Evolutionary conservation across 2,888 invertebrate genomes (phyloP).

Genomic region (Nephrocerus scutellatus): DNA sequence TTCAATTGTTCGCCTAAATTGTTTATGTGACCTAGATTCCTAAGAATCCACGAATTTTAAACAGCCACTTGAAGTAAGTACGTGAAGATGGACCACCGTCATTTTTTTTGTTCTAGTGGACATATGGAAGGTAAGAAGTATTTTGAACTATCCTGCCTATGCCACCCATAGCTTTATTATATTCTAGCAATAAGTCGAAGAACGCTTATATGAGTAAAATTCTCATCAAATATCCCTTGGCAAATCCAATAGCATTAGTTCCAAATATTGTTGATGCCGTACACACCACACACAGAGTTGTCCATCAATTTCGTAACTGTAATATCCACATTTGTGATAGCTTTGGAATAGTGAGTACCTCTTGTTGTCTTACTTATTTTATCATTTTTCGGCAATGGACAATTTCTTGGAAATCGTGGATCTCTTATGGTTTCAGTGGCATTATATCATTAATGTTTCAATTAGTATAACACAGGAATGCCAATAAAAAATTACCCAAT

Average conservation of each 20-base stretch:
- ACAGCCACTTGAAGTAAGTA: background rate
- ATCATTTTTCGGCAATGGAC: conserved; percentile 1
- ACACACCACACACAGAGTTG: background rate
- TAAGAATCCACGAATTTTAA: no score
- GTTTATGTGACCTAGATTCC: no score
- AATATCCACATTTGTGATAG: conserved; percentile 2
- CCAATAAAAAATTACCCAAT: background rate
- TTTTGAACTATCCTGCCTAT: conserved; percentile 2
- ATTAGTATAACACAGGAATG: background rate
- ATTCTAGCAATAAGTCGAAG: conserved; percentile 3
- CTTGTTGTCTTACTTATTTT: conserved; percentile 1
- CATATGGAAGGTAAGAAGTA: background rate
- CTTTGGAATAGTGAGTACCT: conserved; percentile 3
- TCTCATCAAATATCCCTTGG: conserved; percentile 3
- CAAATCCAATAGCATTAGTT: background rate
- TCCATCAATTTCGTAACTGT: background rate
- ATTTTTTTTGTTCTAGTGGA: background rate
- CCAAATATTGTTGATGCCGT: conserved; percentile 1
- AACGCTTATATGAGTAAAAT: conserved; percentile 2
- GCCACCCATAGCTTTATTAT: conserved; percentile 5
- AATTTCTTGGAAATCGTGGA: conserved; percentile 1
- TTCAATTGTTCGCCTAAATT: no score
- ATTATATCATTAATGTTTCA: conserved; percentile 1
- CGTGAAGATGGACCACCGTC: background rate
- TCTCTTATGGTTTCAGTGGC: conserved; percentile 1